A percentile compares a stretch with the other conserved stretches of the same genome.
Evolutionary conservation across 2,113 vertebrate species (phyloP).

Genomic region (Henicopernis longicauda): DNA sequence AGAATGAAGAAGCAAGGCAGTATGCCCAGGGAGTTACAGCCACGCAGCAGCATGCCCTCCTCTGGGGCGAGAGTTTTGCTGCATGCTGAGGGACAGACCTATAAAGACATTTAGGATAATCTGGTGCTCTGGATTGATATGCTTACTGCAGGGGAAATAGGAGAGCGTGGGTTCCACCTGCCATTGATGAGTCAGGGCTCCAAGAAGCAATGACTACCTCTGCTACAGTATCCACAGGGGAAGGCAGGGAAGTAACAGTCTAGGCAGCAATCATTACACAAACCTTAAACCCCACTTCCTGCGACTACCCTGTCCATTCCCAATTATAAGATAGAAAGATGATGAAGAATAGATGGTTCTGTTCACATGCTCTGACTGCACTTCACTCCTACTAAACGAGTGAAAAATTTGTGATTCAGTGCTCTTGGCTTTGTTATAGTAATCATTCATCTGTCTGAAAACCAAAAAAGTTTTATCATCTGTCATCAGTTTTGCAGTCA

Average conservation of each 20-base stretch:
- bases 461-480: conserved; percentile 34
- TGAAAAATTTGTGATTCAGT: conserved; percentile 6
- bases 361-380: conserved; percentile 8
- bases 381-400: background rate
- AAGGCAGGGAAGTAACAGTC: background rate
- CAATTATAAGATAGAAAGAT: background rate
- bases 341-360: background rate
- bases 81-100: background rate
- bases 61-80: background rate
- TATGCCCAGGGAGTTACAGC: background rate
- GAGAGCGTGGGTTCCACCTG: background rate
- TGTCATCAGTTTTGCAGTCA: conserved; percentile 32
- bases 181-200: background rate
- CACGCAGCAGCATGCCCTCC: background rate
- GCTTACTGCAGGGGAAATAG: background rate
- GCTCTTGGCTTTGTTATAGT: conserved; percentile 44
- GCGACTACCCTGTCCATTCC: background rate
- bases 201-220: background rate
- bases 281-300: background rate
- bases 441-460: conserved; percentile 52
- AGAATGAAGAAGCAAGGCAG: background rate
- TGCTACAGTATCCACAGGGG: background rate
- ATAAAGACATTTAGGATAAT: background rate
- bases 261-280: background rate
- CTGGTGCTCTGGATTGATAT: background rate